These are phyloP conservation scores for Tympanoctomys barrerae DNA, from an alignment of 2,797 vertebrate genomes.

Conservation along the genomic window DNA sequence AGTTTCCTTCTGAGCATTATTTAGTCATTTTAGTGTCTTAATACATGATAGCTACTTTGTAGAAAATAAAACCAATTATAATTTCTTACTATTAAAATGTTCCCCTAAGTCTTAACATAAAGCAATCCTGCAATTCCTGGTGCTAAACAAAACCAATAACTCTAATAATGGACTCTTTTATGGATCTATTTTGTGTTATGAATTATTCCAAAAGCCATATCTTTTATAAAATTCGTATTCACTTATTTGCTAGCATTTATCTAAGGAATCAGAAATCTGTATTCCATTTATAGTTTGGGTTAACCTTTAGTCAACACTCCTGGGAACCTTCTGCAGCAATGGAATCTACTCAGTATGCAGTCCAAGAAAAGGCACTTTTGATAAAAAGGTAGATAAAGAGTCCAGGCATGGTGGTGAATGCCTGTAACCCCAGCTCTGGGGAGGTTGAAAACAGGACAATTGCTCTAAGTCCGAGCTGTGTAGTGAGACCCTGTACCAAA, in stretches of 20 bases:
- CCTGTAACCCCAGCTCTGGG: too few species aligned
- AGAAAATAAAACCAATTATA: conserved; percentile 41
- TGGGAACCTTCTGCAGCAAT: conserved; percentile 37
- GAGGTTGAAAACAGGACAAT: too few species aligned
- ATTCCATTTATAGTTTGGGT: not conserved
- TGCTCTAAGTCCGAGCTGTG: too few species aligned
- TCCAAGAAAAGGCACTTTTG: conserved; percentile 9
- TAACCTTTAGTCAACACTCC: conserved; percentile 19
- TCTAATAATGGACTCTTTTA: conserved; percentile 27
- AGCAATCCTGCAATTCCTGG: conserved; percentile 14
- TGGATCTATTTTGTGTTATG: conserved; percentile 6
- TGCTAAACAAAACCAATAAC: conserved; percentile 31
- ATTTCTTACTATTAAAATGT: conserved; percentile 59
- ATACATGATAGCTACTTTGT: conserved; percentile 22
- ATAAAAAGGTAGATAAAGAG: conserved; percentile 43
- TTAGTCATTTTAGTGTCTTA: conserved; percentile 55
- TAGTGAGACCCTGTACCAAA: too few species aligned
- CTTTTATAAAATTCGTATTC: conserved; percentile 50
- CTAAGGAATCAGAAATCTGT: conserved; percentile 28
- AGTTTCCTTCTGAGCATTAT: conserved; percentile 36
- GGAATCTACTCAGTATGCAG: conserved; percentile 44
- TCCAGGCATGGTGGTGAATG: too few species aligned
- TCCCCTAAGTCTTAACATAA: conserved; percentile 20
- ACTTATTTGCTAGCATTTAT: conserved; percentile 58
- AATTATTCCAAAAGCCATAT: conserved; percentile 37